These are phyloP conservation scores for Drosophila setosimentum DNA, from an alignment of 2,888 invertebrate genomes.

Conservation along the genomic window DNA sequence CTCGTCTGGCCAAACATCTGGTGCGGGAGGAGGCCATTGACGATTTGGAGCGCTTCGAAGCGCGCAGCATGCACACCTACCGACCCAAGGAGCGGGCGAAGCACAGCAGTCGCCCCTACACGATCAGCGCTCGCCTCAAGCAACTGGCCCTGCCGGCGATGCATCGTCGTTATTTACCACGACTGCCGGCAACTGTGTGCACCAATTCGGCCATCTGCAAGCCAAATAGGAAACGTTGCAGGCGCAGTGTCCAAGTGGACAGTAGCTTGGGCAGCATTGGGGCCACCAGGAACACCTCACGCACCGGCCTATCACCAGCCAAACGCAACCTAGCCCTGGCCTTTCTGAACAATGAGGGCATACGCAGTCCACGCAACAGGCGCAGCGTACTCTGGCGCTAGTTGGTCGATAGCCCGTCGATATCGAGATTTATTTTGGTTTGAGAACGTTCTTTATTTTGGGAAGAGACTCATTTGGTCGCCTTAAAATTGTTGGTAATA, in stretches of 20 bases:
- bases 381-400: conserved; percentile 37
- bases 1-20: conserved; percentile 38
- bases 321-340: conserved; percentile 63
- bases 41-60: conserved; percentile 41
- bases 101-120: conserved; percentile 15
- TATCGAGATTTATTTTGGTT: neutral
- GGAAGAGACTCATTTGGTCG: neutral
- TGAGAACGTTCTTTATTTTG: neutral
- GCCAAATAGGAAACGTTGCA: conserved; percentile 3
- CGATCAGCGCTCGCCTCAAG: conserved; percentile 39
- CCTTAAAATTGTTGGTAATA: neutral
- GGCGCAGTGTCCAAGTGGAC: conserved; percentile 8
- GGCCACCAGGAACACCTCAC: conserved; percentile 19
- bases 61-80: neutral
- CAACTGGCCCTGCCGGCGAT: conserved; percentile 33
- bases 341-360: conserved; percentile 39
- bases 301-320: conserved; percentile 45
- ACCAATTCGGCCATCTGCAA: neutral
- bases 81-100: neutral
- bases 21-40: conserved; percentile 55
- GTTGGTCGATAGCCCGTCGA: neutral
- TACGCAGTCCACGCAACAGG: neutral
- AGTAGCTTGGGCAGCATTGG: conserved; percentile 64
- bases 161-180: conserved; percentile 4
- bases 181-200: neutral